Evolutionary conservation across 2,797 vertebrate species (phyloP).

Genomic region (Diplodus sargus): DNA sequence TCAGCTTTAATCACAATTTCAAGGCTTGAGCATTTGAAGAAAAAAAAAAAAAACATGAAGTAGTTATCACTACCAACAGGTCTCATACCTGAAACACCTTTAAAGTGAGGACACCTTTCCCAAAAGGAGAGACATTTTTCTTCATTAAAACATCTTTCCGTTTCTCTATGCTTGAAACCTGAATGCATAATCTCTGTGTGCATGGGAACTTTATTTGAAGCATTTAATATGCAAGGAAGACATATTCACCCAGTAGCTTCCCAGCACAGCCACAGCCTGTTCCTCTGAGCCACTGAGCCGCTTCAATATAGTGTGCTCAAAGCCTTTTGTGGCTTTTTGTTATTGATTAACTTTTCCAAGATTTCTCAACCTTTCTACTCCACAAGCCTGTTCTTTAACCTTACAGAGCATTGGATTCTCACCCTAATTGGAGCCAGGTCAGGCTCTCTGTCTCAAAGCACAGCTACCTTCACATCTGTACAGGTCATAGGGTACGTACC

Average conservation of each 20-base stretch:
- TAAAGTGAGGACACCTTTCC: not conserved
- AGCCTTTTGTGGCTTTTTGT: conserved; percentile 45
- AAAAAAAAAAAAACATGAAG: conserved; percentile 2
- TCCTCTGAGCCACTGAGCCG: conserved; percentile 33
- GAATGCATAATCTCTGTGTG: conserved; percentile 15
- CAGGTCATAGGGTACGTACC: too few relatives aligned
- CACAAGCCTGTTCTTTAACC: conserved; percentile 30
- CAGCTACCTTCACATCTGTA: too few relatives aligned
- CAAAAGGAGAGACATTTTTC: conserved; percentile 18
- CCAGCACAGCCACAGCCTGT: conserved; percentile 11
- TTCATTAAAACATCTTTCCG: conserved; percentile 13
- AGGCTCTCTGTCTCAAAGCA: not conserved
- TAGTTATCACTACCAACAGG: conserved; percentile 28
- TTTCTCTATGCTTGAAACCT: conserved; percentile 23
- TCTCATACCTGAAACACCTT: conserved; percentile 32
- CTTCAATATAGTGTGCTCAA: conserved; percentile 38
- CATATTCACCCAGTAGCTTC: conserved; percentile 8
- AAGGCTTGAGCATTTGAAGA: not conserved
- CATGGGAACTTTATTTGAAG: conserved; percentile 12
- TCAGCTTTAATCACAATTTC: conserved; percentile 20
- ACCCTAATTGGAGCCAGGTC: conserved; percentile 23
- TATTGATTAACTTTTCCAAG: conserved; percentile 56
- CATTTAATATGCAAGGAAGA: conserved; percentile 23
- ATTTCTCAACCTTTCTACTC: conserved; percentile 36
- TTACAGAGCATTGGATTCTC: conserved; percentile 30